Base-by-base conservation (phyloP, 2,797 vertebrate species). In the Erethizon dorsatum region DNA sequence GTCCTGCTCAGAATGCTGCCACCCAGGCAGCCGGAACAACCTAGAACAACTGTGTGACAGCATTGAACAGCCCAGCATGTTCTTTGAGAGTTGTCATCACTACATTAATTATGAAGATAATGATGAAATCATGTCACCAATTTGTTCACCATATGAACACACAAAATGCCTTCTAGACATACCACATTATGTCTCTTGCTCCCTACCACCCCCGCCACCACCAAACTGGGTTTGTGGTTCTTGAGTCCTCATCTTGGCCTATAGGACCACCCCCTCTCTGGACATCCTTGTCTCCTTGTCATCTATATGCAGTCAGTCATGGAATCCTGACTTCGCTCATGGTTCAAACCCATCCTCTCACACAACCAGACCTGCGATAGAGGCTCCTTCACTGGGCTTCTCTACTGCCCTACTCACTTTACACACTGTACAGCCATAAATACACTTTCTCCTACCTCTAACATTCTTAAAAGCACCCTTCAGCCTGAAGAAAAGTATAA, bases 211-310 rank as follows among this genome's bases (percentile, higher is more conserved):
- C 37, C 37, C 37, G 37, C 37, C 37, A 41, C 37, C 24, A 69
- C 1, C 41, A 90, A 80, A 47, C 14, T 57, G 56, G 33, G 20
- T 28, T 54, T 77, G n/a, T 71, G 61, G 47, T 84, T 73, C 77
- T 56, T 14, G 41, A 61, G 18, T 59, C 31, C 59, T 52, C 56
- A 50, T 67, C 52, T 83, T 59, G 69, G 22, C 45, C 18, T 5
- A 22, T 1, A 18, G 54, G 28, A 89, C 80, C 26, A 75, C 6
- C 65, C 17, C 18, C 67, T 82, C 80, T 59, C 37, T 47, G 59
- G 54, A 75, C 3, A 79, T 67, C 65, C 91, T 52, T 79, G 57
- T 83, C 78, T 96, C n/a, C 26, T 83, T 61, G 26, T 63, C 82
- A 82, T 20, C 54, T 14, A 63, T 22, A 50, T 31, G 41, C n/a